These are phyloP conservation scores for Echinarachnius parma DNA, from an alignment of 53 echinoderm and acorn worm species.

Conservation along the genomic window DNA sequence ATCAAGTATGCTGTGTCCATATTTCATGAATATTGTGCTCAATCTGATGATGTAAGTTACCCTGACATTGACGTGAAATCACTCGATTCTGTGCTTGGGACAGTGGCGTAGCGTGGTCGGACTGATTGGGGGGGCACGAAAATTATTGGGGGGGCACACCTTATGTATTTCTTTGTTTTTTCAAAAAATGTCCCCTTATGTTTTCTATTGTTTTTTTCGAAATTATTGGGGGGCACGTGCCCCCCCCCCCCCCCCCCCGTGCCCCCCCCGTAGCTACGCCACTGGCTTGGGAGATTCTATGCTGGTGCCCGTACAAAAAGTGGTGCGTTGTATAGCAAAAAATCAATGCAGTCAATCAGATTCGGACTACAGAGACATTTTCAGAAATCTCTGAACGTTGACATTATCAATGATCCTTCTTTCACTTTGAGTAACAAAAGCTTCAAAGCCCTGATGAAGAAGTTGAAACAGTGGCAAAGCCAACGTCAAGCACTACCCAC, in stretches of 20 bases:
- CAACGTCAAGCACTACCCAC: slow-evolving; percentile 25
- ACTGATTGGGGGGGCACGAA: too few relatives aligned
- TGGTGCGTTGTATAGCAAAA: slow-evolving; percentile 15
- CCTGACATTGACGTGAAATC: neutral
- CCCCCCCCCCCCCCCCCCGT: too few relatives aligned
- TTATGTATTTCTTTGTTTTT: too few relatives aligned
- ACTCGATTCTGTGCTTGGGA: neutral
- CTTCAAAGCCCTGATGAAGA: slow-evolving; percentile 10
- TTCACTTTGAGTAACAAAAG: slow-evolving; percentile 6
- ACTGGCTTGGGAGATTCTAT: too few relatives aligned
- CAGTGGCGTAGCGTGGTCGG: too few relatives aligned
- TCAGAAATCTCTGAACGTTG: slow-evolving; percentile 2
- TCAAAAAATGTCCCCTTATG: too few relatives aligned
- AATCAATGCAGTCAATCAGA: slow-evolving; percentile 1
- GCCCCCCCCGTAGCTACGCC: too few relatives aligned
- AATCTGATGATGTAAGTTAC: neutral
- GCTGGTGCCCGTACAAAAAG: slow-evolving; percentile 8
- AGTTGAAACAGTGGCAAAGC: slow-evolving; percentile 16
- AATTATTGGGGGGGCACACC: too few relatives aligned
- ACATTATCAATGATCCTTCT: slow-evolving; percentile 10
- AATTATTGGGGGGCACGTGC: too few relatives aligned
- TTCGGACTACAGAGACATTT: slow-evolving; percentile 22
- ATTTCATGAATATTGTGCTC: neutral
- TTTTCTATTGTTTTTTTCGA: too few relatives aligned
- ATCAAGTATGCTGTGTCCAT: slow-evolving; percentile 6